A percentile compares a stretch with the other conserved stretches of the same genome.
Conservation (phyloP, 2,797 vertebrate species). For the Myotis pilosus region DNA sequence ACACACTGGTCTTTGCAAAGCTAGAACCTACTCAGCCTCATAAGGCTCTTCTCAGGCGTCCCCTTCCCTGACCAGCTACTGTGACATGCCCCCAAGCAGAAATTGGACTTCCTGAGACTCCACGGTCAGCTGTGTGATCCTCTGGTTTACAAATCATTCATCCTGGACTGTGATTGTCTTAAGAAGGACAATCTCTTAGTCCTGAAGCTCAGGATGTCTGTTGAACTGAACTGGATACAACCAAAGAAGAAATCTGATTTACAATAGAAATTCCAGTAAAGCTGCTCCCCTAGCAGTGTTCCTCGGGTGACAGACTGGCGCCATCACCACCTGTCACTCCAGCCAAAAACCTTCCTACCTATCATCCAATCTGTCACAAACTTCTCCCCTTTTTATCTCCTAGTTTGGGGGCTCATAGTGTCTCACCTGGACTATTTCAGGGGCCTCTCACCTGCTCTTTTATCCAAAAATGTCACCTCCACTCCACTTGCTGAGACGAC, state of each 20-base stretch:
- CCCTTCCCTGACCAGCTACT: not conserved
- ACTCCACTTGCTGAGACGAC: not conserved
- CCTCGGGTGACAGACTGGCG: too few species aligned
- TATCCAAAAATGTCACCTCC: not conserved
- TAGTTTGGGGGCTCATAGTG: not conserved
- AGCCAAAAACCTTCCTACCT: not conserved
- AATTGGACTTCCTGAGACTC: not conserved
- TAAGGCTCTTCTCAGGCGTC: not conserved
- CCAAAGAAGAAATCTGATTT: not conserved
- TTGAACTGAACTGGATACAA: not conserved
- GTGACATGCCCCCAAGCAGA: not conserved
- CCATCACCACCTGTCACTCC: too few species aligned
- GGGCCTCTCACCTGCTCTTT: not conserved
- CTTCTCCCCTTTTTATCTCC: not conserved
- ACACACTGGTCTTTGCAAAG: not conserved
- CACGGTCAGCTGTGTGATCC: accelerated
- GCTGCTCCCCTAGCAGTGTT: not conserved
- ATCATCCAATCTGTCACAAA: not conserved
- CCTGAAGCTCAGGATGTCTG: not conserved
- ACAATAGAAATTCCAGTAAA: not conserved
- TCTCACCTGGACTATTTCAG: not conserved
- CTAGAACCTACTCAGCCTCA: not conserved
- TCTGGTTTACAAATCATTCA: not conserved
- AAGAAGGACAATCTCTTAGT: not conserved
- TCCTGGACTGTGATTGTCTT: not conserved